Evolutionary conservation across 2,888 invertebrate genomes (phyloP), one percentile per base, ranked within the genome.

Genomic region (Trachelus iudaicus): DNA sequence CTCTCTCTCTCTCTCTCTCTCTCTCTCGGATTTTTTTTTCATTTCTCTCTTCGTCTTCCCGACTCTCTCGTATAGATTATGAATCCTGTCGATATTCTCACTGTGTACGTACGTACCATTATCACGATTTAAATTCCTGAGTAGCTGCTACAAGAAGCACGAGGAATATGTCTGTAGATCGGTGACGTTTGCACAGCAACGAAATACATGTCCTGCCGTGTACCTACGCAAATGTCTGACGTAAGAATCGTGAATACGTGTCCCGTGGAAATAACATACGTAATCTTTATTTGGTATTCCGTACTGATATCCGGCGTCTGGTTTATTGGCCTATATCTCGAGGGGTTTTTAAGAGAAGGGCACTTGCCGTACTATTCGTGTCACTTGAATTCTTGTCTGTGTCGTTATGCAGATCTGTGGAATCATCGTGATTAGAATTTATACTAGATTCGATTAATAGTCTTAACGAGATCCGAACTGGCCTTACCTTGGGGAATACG

Each of bases 211-310:
- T 23, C 56, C 56, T 23, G 23, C 56, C 56, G 56, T 56, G 23
- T 56, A 23, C 2, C 56, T 56, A 56, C 23, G 23, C 23, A 56
- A 56, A 56, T 56, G 23, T 9, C 56, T 56, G 56, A 56, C 56
- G 56, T 56, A 56, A 56, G 23, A 56, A 15, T 56, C 23, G 23
- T 9, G 56, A 56, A 40, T 40, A 40, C 40, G 40, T 40, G 40
- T 40, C 23, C 23, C 2, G 56, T 56, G 56, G 2, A 56, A 56
- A 56, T 56, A 56, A 56, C 56, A 56, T 23, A 56, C 23, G 56
- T 69, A 30, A 73, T 33, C 75, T 76, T 78, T 73, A 73, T 77
- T 80, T 79, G 74, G 77, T 77, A 76, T 80, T 74, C 76, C 73
- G 76, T 30, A 34, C 71, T 75, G 31, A 69, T 73, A 69, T 78